phyloP scores from a whole-genome alignment of 2,797 vertebrate genomes.

The Cossypha heuglini region DNA sequence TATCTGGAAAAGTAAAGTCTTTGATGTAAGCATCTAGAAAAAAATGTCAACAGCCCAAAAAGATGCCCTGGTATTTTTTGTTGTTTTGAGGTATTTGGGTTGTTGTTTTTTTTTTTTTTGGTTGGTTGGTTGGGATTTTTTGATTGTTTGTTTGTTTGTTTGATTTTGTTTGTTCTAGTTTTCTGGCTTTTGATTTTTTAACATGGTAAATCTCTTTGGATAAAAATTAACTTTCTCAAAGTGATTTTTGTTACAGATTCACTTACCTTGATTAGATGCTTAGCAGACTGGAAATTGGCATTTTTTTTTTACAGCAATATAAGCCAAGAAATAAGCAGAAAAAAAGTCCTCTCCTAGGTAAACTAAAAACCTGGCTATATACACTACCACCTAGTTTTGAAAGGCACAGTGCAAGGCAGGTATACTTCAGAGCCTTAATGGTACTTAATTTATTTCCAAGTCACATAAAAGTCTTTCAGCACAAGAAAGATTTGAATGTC shows the following conservation, averaged over 20 bases:
- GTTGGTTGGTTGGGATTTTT: no score
- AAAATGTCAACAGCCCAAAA: not conserved
- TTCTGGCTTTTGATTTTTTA: not conserved
- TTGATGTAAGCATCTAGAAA: not conserved
- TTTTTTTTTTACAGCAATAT: not conserved
- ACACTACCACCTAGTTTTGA: not conserved
- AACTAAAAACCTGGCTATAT: not conserved
- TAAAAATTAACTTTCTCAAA: not conserved
- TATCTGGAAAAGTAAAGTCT: not conserved
- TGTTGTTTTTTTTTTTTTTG: not conserved
- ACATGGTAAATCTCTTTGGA: not conserved
- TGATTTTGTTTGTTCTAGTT: not conserved
- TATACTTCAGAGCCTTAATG: not conserved
- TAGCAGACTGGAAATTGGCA: not conserved
- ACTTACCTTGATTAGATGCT: not conserved
- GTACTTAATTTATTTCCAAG: not conserved
- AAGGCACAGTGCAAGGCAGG: not conserved
- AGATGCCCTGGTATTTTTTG: not conserved
- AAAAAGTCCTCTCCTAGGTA: not conserved
- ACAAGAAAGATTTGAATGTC: not conserved
- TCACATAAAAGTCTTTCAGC: not conserved
- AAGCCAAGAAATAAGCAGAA: not conserved
- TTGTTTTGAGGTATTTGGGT: not conserved
- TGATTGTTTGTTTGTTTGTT: no score
- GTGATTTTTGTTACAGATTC: not conserved